Evolutionary conservation across 1,140 invertebrate species (phyloP).

Genomic region (Bombus sibiricus): DNA sequence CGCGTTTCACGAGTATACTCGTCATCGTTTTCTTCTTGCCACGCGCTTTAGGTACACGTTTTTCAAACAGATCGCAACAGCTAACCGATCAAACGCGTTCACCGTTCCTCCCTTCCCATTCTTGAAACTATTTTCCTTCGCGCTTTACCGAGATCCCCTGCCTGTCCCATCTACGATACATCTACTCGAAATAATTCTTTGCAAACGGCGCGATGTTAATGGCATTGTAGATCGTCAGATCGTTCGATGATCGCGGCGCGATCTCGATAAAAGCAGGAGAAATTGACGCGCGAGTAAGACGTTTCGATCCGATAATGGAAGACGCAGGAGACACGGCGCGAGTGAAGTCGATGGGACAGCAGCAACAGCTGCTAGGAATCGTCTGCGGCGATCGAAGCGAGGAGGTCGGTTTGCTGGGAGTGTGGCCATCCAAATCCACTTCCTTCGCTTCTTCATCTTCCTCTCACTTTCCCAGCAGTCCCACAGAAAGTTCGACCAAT

Average conservation of each 20-base stretch:
- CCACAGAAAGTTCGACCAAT: slow-evolving; percentile 47
- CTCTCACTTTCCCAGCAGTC: slow-evolving; percentile 4
- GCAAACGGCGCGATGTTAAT: neutral
- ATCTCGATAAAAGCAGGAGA: neutral
- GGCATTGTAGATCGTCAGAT: neutral
- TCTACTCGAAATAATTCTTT: neutral
- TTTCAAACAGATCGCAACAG: too few species aligned
- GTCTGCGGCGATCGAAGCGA: slow-evolving; percentile 58
- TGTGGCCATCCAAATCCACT: too few species aligned
- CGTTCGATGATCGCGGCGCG: neutral
- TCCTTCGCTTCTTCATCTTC: too few species aligned
- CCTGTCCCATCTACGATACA: too few species aligned
- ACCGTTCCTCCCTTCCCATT: too few species aligned
- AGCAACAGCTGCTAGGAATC: slow-evolving; percentile 69
- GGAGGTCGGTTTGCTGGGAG: neutral
- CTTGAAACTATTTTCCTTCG: too few species aligned
- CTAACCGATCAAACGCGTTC: neutral
- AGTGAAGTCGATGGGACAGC: slow-evolving; percentile 57
- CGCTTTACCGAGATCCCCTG: neutral
- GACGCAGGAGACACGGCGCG: slow-evolving; percentile 2
- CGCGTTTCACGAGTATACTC: too few species aligned
- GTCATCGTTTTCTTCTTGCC: too few species aligned
- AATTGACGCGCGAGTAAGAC: slow-evolving; percentile 42
- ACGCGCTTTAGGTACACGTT: too few species aligned
- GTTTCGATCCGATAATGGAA: slow-evolving; percentile 60